Percentiles rank a stretch among this genome's conserved stretches.
Conservation (phyloP, 2,888 invertebrate genomes). For the Dorcus parallelipipedus region DNA sequence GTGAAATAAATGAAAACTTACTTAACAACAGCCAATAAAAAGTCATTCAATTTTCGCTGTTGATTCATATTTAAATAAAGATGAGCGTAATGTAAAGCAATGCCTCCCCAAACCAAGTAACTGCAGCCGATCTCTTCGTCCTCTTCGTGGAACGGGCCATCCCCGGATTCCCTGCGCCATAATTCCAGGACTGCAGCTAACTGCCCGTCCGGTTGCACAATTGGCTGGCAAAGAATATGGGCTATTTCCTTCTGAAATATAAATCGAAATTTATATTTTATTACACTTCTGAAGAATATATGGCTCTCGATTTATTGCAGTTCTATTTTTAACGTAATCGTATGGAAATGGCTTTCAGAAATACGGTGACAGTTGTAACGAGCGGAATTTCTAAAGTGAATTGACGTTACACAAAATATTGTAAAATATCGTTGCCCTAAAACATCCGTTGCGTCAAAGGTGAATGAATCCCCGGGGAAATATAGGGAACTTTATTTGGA, state of each 20-base stretch:
- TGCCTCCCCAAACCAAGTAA: slow-evolving; percentile 67
- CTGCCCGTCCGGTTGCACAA: slow-evolving; percentile 61
- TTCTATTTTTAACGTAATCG: too few relatives aligned
- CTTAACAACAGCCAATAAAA: slow-evolving; percentile 77
- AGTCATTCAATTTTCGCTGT: slow-evolving; percentile 71
- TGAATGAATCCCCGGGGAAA: too few relatives aligned
- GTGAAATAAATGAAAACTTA: slow-evolving; percentile 47
- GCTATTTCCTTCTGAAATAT: slow-evolving; percentile 43
- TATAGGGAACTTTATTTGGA: too few relatives aligned
- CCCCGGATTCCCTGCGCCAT: slow-evolving; percentile 53
- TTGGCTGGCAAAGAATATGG: slow-evolving; percentile 60
- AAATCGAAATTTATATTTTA: neutral
- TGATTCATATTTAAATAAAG: slow-evolving; percentile 66
- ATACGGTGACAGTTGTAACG: too few relatives aligned
- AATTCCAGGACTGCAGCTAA: slow-evolving; percentile 67
- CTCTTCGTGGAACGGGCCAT: slow-evolving; percentile 57
- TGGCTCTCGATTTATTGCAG: too few relatives aligned
- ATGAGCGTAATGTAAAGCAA: slow-evolving; percentile 67
- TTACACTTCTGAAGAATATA: too few relatives aligned
- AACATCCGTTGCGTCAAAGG: too few relatives aligned
- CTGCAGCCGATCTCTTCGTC: slow-evolving; percentile 68
- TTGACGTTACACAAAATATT: too few relatives aligned
- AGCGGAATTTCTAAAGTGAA: too few relatives aligned
- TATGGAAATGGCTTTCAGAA: too few relatives aligned
- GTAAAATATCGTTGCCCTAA: too few relatives aligned